Conservation (phyloP, 2,888 invertebrate genomes). For the Carcina quercana region DNA sequence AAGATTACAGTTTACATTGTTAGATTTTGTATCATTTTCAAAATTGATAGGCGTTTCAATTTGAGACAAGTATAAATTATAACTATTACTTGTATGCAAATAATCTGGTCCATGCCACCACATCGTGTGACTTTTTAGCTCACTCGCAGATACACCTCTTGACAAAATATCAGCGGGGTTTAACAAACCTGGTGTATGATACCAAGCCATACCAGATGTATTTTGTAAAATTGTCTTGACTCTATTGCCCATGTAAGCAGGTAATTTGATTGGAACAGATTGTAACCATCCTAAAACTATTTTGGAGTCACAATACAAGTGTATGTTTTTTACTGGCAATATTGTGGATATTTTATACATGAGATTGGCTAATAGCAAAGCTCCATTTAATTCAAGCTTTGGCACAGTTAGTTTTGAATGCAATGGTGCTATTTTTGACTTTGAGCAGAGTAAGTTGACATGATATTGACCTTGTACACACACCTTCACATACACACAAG, state of each 20-base stretch:
- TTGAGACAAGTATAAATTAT: no score
- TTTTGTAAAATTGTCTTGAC: not conserved
- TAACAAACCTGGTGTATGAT: not conserved
- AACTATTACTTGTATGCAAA: no score
- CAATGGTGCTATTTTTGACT: conserved; percentile 8
- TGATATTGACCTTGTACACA: not conserved
- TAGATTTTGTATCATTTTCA: no score
- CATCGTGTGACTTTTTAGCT: not conserved
- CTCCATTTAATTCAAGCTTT: conserved; percentile 9
- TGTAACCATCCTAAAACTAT: not conserved
- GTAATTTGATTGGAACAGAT: not conserved
- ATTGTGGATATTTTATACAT: not conserved
- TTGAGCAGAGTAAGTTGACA: conserved; percentile 8
- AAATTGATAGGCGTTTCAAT: no score
- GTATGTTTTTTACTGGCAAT: not conserved
- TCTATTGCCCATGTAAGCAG: not conserved
- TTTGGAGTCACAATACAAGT: not conserved
- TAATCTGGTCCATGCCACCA: conserved; percentile 1
- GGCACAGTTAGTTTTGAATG: conserved; percentile 6
- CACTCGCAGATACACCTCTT: not conserved
- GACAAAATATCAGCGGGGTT: not conserved
- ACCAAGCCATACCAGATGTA: not conserved
- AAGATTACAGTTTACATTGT: no score
- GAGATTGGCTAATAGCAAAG: conserved; percentile 6
- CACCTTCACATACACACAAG: conserved; percentile 8